Percentiles rank a stretch among this genome's conserved stretches.
Evolutionary conservation across 2,113 vertebrate species (phyloP).

Genomic region (Electrona antarctica): DNA sequence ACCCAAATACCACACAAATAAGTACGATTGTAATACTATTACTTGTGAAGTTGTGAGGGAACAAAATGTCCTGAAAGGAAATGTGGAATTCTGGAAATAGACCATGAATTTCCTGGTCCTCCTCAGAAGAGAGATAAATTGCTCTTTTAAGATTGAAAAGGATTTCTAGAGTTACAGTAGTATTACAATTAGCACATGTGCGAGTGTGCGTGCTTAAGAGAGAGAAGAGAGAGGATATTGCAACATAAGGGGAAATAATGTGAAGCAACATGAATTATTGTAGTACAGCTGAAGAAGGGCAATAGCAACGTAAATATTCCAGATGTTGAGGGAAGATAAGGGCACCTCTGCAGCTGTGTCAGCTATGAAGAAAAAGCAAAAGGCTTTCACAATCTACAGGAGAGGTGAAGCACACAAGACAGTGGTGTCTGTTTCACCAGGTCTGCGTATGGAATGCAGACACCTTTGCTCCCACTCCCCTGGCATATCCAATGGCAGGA

Average conservation of each 20-base stretch:
- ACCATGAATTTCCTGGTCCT: too few species aligned
- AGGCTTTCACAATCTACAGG: neutral
- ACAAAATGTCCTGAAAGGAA: too few species aligned
- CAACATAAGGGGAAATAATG: too few species aligned
- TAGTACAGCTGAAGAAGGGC: neutral
- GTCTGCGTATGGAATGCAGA: conserved; percentile 50
- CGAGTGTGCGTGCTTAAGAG: too few species aligned
- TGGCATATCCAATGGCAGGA: neutral
- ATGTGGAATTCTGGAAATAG: too few species aligned
- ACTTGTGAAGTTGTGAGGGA: too few species aligned
- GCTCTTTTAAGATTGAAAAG: too few species aligned
- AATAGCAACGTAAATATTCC: neutral
- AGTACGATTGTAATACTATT: conserved; percentile 1
- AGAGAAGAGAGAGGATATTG: too few species aligned
- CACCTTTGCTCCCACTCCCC: conserved; percentile 10
- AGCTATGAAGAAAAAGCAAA: conserved; percentile 21
- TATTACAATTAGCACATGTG: too few species aligned
- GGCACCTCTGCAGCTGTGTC: conserved; percentile 32
- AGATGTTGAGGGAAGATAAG: conserved; percentile 21
- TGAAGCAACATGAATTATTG: too few species aligned
- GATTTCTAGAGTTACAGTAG: too few species aligned
- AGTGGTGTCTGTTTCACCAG: conserved; percentile 32
- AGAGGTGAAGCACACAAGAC: conserved; percentile 20
- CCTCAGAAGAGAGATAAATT: too few species aligned
- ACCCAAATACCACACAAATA: conserved; percentile 42